Conservation (phyloP, 2,888 invertebrate genomes). For the Sarcophaga subvicina region DNA sequence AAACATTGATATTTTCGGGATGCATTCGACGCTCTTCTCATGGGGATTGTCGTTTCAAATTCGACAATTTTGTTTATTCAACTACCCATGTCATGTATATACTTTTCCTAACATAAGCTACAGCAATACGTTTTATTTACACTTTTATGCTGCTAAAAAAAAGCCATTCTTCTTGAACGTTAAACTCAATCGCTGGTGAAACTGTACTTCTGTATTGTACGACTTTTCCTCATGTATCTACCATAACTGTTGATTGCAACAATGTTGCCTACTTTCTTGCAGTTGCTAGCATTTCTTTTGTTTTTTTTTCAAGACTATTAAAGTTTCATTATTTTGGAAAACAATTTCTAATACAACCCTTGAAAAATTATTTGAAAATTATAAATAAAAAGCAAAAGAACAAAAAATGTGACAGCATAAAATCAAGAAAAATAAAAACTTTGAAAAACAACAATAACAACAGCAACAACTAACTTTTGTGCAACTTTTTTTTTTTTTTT, state of each 20-base stretch:
- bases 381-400: neutral
- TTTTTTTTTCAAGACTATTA: neutral
- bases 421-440: slow-evolving; percentile 17
- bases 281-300: neutral
- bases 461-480: slow-evolving; percentile 50
- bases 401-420: neutral
- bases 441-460: slow-evolving; percentile 30
- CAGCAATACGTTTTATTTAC: too few relatives aligned
- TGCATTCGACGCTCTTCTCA: too few relatives aligned
- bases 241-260: neutral
- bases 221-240: too few relatives aligned
- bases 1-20: too few relatives aligned
- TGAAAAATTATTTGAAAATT: slow-evolving; percentile 45
- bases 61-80: too few relatives aligned
- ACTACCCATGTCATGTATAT: too few relatives aligned
- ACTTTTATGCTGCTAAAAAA: too few relatives aligned
- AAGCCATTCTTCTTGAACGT: too few relatives aligned
- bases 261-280: neutral
- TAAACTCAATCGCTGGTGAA: too few relatives aligned
- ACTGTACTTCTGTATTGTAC: too few relatives aligned
- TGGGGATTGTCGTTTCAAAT: too few relatives aligned
- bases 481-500: slow-evolving; percentile 38
- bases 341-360: slow-evolving; percentile 53
- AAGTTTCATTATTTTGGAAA: slow-evolving; percentile 28
- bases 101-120: too few relatives aligned